Evolutionary conservation across 2,797 vertebrate genomes (phyloP).

Genomic region (Cuculus canorus): DNA sequence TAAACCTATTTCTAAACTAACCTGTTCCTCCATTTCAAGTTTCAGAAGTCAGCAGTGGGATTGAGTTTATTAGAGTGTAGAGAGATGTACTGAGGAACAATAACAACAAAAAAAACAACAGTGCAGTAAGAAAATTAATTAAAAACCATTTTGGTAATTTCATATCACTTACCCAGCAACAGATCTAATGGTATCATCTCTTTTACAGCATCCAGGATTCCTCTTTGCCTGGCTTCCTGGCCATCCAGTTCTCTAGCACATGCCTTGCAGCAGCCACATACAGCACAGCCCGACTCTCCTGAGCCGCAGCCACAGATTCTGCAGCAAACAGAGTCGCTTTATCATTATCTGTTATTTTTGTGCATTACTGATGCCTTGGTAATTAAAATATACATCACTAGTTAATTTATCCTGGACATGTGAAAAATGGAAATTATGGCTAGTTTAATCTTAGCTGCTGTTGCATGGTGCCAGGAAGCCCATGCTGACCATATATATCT

Average conservation of each 20-base stretch:
- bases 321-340: constrained; percentile 13
- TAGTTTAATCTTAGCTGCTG: not conserved
- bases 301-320: constrained; percentile 99
- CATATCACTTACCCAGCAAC: constrained; percentile 85
- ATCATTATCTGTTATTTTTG: not conserved
- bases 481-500: not conserved
- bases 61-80: not conserved
- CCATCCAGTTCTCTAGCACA: constrained; percentile 97
- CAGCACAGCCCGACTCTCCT: constrained; percentile 96
- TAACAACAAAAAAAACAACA: not conserved
- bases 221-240: constrained; percentile 96
- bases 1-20: not conserved
- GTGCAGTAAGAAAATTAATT: not conserved
- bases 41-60: not conserved
- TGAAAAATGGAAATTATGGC: not conserved
- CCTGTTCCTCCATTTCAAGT: not conserved
- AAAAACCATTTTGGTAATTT: not conserved
- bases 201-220: constrained; percentile 98
- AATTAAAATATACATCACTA: not conserved
- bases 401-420: not conserved
- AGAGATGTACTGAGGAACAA: not conserved
- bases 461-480: not conserved
- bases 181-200: constrained; percentile 99
- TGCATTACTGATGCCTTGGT: not conserved
- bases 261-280: constrained; percentile 97